Conservation (phyloP, 2,797 vertebrate species). For the Sebastes diploproa region DNA sequence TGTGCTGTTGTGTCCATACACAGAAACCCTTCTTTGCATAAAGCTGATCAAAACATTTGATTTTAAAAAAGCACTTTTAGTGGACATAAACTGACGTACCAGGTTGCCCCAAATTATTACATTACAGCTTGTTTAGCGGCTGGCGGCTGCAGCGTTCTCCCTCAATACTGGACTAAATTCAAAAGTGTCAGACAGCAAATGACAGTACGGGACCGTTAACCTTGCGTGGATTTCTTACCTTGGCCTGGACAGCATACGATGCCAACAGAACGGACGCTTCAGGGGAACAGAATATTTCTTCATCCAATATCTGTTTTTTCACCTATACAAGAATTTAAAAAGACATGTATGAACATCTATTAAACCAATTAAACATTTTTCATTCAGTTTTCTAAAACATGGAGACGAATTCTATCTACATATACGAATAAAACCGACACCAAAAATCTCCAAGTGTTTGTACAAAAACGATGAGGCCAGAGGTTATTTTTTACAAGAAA, state of each 20-base stretch:
- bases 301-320: constrained; percentile 95
- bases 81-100: too few species aligned
- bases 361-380: neutral
- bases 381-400: neutral
- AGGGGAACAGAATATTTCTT: constrained; percentile 94
- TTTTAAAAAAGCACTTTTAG: neutral
- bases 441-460: neutral
- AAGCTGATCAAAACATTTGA: neutral
- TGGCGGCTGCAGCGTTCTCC: too few species aligned
- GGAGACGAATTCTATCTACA: neutral
- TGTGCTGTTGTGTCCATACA: neutral
- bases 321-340: constrained; percentile 80
- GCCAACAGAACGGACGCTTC: constrained; percentile 93
- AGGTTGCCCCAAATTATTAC: too few species aligned
- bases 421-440: neutral
- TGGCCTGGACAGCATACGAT: constrained; percentile 94
- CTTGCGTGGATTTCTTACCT: constrained; percentile 77
- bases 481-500: neutral
- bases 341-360: neutral
- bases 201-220: neutral
- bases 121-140: too few species aligned
- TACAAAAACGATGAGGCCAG: neutral
- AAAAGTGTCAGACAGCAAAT: neutral
- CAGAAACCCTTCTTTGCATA: neutral
- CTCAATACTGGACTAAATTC: too few species aligned